Evolutionary conservation across 2,797 vertebrate genomes (phyloP), one percentile per base, ranked within the genome.

Genomic region (Petrocephalus sullivani): DNA sequence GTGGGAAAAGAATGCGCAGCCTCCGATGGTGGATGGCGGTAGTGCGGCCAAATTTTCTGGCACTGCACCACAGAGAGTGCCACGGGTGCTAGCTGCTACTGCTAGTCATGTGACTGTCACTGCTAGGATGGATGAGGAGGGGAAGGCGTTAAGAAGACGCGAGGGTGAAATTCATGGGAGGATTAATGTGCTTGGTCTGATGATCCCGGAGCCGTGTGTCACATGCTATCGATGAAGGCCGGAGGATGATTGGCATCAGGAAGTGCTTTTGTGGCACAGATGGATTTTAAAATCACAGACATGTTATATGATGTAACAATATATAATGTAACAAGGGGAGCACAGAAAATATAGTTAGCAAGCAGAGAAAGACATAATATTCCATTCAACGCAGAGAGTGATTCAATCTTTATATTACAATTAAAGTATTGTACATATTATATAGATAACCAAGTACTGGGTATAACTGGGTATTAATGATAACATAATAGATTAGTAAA

Each of bases 1-100:
- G 85, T 87, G 88, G 88, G 88, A 89, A 87, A 82, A 33, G 64
- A 51, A 58, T 54, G 56, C 71, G 88, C 84, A 53, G 37, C 33
- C 46, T 14, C 67, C 21, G 33, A 61, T n/a, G 41, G 56, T 78
- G 85, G 88, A 64, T 33, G 57, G 60, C 5, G 23, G 53, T 53
- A 46, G 23, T 19, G 88, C 64, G 19, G 88, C n/a, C 19, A 28
- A 58, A 61, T 84, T 58, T 87, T 19, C 53, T 87, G 51, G 81
- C 51, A 51, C 37, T 60, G 37, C 12, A 46, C 53, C 71, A 0
- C 19, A 57, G 54, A 53, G 12, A 58, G 84, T 37, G n/a, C 61
- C 61, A 81, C 0, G n/a, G 28, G 21, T 14, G 46, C 67, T 10
- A 21, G 84, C 85, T 86, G 6, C 85, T 60, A 21, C 4, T 37